Percentiles rank a stretch among this genome's conserved stretches.
These are phyloP conservation scores for Abrostola tripartita DNA, from an alignment of 2,888 invertebrate genomes.

Conservation along the genomic window DNA sequence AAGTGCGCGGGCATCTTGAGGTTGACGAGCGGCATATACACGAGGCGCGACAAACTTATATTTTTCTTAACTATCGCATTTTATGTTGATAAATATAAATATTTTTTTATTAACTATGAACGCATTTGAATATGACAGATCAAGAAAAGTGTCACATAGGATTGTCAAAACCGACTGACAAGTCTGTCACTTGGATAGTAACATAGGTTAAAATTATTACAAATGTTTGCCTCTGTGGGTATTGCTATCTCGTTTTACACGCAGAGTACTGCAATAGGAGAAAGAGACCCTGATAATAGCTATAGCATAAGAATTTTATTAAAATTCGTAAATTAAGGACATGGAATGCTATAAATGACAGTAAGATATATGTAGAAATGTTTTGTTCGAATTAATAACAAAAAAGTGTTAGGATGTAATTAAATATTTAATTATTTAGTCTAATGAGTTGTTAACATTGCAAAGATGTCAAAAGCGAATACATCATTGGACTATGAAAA, in stretches of 20 bases:
- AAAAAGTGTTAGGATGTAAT: not conserved
- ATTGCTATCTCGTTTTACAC: not conserved
- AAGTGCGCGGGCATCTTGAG: too few relatives aligned
- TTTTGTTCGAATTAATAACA: not conserved
- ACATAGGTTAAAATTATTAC: too few relatives aligned
- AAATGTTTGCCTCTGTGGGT: not conserved
- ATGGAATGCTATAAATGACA: not conserved
- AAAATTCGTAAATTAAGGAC: not conserved
- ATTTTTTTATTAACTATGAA: too few relatives aligned
- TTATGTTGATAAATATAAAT: too few relatives aligned
- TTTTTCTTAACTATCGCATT: too few relatives aligned
- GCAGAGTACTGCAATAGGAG: not conserved
- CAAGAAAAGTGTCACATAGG: too few relatives aligned
- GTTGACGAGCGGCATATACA: too few relatives aligned
- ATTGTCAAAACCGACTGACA: too few relatives aligned
- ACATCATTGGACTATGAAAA: slow-evolving; percentile 71
- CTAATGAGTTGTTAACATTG: not conserved
- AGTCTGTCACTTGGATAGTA: too few relatives aligned
- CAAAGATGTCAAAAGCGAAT: slow-evolving; percentile 42
- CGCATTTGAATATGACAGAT: too few relatives aligned
- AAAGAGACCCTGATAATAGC: not conserved
- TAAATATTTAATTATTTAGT: not conserved
- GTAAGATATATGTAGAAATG: not conserved
- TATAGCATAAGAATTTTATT: not conserved
- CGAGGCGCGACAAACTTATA: too few relatives aligned